These are phyloP conservation scores for Hyppa rectilinea DNA, from an alignment of 2,888 invertebrate genomes.

Conservation along the genomic window DNA sequence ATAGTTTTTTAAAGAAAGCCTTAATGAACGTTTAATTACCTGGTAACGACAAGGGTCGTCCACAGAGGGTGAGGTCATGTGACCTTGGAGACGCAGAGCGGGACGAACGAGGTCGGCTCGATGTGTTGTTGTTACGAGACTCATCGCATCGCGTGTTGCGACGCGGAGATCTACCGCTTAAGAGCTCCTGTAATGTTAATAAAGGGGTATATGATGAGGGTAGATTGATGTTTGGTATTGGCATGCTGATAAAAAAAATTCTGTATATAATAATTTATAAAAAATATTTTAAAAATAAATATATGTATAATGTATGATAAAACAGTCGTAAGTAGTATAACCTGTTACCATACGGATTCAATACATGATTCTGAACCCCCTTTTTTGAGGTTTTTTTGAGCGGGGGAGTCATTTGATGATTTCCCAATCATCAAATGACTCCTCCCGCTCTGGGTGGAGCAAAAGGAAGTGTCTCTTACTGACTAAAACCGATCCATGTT, in stretches of 20 bases:
- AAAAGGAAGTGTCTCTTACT: too few relatives aligned
- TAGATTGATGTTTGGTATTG: background rate
- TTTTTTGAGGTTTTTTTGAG: too few relatives aligned
- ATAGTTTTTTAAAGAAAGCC: too few relatives aligned
- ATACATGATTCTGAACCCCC: too few relatives aligned
- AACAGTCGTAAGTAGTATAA: too few relatives aligned
- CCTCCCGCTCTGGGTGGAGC: too few relatives aligned
- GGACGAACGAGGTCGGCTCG: slow-evolving; percentile 81
- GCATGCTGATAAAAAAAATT: slow-evolving; percentile 14
- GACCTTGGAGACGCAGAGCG: slow-evolving; percentile 86
- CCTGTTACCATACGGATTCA: too few relatives aligned
- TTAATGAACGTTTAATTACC: slow-evolving; percentile 67
- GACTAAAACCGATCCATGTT: too few relatives aligned
- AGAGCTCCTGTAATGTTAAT: slow-evolving; percentile 70
- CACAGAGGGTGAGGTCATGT: slow-evolving; percentile 81
- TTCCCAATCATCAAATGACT: too few relatives aligned
- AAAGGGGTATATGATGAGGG: background rate
- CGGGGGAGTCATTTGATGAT: too few relatives aligned
- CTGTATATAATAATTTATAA: background rate
- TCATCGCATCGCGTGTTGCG: slow-evolving; percentile 76
- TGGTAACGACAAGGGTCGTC: slow-evolving; percentile 83
- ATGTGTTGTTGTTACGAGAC: slow-evolving; percentile 70
- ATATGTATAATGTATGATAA: too few relatives aligned
- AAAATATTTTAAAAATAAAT: background rate
- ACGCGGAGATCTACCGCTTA: slow-evolving; percentile 77